Base-by-base conservation (phyloP, 2,797 vertebrate genomes). In the Anableps anableps region DNA sequence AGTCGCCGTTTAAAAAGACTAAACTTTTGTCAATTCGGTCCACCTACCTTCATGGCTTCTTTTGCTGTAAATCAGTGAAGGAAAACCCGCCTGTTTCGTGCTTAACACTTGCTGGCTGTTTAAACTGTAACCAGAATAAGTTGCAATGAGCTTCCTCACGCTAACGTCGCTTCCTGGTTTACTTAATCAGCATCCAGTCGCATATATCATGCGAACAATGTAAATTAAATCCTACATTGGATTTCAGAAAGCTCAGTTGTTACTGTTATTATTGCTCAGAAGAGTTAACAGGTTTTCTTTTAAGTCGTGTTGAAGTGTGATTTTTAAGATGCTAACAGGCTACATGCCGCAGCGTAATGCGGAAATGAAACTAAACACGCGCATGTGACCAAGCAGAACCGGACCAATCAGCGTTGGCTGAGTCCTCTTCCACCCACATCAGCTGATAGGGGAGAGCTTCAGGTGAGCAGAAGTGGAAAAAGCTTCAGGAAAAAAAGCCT, bases 291-390 rank as follows among this genome's bases (percentile, higher is more conserved):
- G 31, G 58, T 26, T 76, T 84, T 66, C 23, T 3, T 1, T 17
- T 1, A 31, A 70, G 43, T 26, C 47, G 60, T 58, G 51, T 64
- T 13, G 41, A 72, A 72, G 53, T 77, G 36, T 4, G 38, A 66
- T 43, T 45, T 72, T 71, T 23, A 31, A 41, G 48, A 75, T 2
- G 92, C 86, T 91, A 94, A 77, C 45, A 53, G 19, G 88, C 88
- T 92, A 83, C 43, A 34, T 26, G 26, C 68, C 62, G 73, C 8
- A 75, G 75, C 60, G 8, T 55, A 92, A 81, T 89, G 90, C 96
- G 95, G 96, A 96, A 96, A 90, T 96, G 95, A 96, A 95, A 95
- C 93, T 77, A 94, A 94, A 93, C 88, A 84, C 79, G 47, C 38
- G 38, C 95, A 96, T 50, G 93, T 95, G 95, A 96, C 88, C 36